Base-by-base conservation (phyloP, 2,888 invertebrate species). In the Diploptera punctata region DNA sequence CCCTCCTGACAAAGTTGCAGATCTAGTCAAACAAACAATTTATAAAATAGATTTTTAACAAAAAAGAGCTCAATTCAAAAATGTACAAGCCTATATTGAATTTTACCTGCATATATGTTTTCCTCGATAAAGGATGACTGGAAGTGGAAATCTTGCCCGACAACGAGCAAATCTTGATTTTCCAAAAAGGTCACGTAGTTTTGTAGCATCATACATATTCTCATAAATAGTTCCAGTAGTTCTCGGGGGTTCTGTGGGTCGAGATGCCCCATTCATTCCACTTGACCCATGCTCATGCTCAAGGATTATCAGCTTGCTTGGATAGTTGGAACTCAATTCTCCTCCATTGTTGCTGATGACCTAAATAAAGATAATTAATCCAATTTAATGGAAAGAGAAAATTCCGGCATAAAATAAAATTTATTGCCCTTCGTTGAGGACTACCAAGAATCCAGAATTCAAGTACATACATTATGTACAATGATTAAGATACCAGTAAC, bases 121-220 rank as follows among this genome's bases (percentile, higher is more conserved):
- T 75, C 91, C 91, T 75, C 90, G 89, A 81, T 87, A 92, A 74
- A 93, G 83, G 77, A 94, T 93, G 16, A 93, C 92, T 61, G 93
- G 93, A 65, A 92, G 85, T 24, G 91, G 90, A 83, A 93, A 93
- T 79, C 93, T 85, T 69, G 91, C 89, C 67, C 93, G 86, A 81
- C 93, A 93, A 77, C 93, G 84, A 1, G 93, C 93, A 80, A 89
- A 88, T 78, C 91, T 86, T 26, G 92, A 91, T 80, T 87, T 89
- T 43, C 85, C 85, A 70, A 92, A 89, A 73, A 89, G 81, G 73
- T 91, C 90, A 75, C 87, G 86, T 54, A 92, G 81, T 78, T 87
- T 87, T 69, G 83, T 83, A 24, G 84, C 80, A 80, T 90, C 90
- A 71, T 86, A 84, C 73, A 84, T 83, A 77, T 85, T 87, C 79